Evolutionary conservation across 1,140 invertebrate species (phyloP).

Genomic region (Sycophila sp.): DNA sequence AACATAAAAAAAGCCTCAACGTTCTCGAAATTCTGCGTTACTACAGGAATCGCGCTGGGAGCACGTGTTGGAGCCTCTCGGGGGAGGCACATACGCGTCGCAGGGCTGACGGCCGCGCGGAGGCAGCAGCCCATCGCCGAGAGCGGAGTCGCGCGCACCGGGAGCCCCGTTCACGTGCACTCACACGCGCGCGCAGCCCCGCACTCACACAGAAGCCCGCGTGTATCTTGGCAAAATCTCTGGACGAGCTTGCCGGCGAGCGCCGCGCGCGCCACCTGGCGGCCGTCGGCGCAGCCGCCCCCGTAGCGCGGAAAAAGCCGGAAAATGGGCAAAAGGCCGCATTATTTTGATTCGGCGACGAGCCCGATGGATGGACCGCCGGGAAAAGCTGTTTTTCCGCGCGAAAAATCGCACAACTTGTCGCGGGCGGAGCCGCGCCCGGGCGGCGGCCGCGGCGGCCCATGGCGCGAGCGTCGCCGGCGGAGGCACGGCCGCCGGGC

Average conservation of each 20-base stretch:
- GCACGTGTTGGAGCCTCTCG: too few relatives aligned
- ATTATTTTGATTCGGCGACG: too few relatives aligned
- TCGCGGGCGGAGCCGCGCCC: too few relatives aligned
- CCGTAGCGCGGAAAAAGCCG: not conserved
- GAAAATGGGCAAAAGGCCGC: not conserved
- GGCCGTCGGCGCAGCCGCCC: not conserved
- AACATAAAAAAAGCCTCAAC: too few relatives aligned
- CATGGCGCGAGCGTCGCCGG: conserved; percentile 16
- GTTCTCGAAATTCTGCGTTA: too few relatives aligned
- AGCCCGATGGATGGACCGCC: too few relatives aligned
- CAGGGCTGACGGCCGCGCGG: too few relatives aligned
- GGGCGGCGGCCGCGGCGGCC: not conserved
- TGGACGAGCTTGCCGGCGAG: too few relatives aligned
- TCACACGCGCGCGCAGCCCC: not conserved
- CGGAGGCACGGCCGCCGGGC: not conserved
- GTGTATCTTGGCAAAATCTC: not conserved
- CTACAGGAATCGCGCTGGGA: too few relatives aligned
- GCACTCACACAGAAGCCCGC: not conserved
- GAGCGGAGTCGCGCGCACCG: not conserved
- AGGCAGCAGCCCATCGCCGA: too few relatives aligned
- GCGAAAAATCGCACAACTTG: not conserved
- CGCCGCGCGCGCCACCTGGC: not conserved
- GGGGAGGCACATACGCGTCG: too few relatives aligned
- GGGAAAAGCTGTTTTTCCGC: too few relatives aligned
- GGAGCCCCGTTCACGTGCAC: not conserved